phyloP scores from a whole-genome alignment of 2,113 vertebrate species.

The Cinclus cinclus region DNA sequence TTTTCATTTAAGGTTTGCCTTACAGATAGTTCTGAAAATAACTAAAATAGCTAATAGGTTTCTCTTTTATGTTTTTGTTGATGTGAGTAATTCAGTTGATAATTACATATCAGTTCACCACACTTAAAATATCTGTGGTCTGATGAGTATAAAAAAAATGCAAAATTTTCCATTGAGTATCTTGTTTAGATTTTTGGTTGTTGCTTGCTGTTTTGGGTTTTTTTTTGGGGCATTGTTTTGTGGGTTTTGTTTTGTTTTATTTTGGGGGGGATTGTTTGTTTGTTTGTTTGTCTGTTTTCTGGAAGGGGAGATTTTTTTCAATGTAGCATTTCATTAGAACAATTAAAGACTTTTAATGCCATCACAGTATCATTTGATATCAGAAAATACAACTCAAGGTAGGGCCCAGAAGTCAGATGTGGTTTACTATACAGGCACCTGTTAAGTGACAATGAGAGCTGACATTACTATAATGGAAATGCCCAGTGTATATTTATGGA shows the following conservation, averaged over 20 bases:
- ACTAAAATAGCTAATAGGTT: background rate
- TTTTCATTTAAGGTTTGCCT: background rate
- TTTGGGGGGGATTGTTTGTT: no score
- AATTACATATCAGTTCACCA: background rate
- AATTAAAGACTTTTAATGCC: background rate
- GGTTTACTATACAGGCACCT: slow-evolving; percentile 7
- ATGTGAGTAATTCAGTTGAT: background rate
- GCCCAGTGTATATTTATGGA: slow-evolving; percentile 37
- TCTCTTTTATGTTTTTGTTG: background rate
- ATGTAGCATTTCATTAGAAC: background rate
- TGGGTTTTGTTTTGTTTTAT: no score
- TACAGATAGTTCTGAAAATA: background rate
- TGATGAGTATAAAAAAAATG: background rate
- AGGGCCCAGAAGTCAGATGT: background rate
- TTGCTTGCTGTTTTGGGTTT: background rate
- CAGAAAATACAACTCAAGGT: background rate
- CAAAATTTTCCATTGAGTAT: background rate
- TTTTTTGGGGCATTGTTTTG: no score
- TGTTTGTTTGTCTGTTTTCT: no score
- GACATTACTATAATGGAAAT: slow-evolving; percentile 49
- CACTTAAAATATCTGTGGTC: background rate
- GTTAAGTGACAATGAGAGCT: slow-evolving; percentile 18
- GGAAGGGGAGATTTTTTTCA: background rate
- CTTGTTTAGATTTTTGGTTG: background rate
- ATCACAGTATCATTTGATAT: background rate